Evolutionary conservation across 2,888 invertebrate species (phyloP).

Genomic region (Ptychoptera contaminata): DNA sequence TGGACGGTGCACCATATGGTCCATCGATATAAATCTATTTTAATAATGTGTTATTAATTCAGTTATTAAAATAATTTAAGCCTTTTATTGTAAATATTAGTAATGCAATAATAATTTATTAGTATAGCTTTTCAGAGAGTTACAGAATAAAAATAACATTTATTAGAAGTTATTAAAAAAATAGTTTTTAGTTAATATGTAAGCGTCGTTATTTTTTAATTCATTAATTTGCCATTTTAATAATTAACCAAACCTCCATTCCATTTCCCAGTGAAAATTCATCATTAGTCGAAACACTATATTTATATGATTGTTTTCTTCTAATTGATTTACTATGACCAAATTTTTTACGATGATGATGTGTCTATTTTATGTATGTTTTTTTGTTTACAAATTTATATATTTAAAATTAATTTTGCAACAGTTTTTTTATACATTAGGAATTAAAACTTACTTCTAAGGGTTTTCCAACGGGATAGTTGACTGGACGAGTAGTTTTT

Average conservation of each 20-base stretch:
- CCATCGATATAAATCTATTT: conserved; percentile 83
- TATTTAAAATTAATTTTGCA: too few species aligned
- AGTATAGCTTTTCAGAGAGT: too few species aligned
- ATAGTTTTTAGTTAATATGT: too few species aligned
- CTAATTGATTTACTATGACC: too few species aligned
- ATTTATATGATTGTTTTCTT: not conserved
- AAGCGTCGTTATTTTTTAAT: too few species aligned
- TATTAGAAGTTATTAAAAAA: too few species aligned
- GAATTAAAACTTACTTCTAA: conserved; percentile 45
- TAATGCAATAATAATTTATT: too few species aligned
- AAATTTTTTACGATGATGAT: too few species aligned
- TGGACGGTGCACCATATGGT: conserved; percentile 89
- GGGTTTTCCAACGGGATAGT: conserved; percentile 66
- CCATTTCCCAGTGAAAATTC: conserved; percentile 22
- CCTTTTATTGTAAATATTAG: too few species aligned
- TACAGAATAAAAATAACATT: too few species aligned
- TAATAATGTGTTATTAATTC: not conserved
- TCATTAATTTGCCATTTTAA: too few species aligned
- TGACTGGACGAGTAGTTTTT: conserved; percentile 24
- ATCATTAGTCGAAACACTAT: conserved; percentile 5
- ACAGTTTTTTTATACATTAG: not conserved
- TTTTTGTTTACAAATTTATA: not conserved
- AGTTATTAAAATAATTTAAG: too few species aligned
- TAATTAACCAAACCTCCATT: conserved; percentile 23
- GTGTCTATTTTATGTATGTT: not conserved